phyloP scores from a whole-genome alignment of 2,888 invertebrate species.

The Scrobipalpa costella region DNA sequence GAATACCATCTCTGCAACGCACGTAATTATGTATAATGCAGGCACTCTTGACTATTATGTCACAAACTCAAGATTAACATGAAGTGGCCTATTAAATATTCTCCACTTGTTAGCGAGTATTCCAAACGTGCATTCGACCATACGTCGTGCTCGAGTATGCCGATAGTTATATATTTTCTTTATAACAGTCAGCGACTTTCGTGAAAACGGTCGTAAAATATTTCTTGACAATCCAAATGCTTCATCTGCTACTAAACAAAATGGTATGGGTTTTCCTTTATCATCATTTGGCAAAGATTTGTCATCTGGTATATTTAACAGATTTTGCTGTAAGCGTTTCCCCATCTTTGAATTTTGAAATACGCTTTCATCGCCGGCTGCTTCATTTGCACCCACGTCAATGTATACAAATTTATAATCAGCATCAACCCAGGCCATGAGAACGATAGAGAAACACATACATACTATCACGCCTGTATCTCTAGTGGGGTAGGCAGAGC shows the following conservation, averaged over 20 bases:
- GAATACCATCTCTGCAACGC: constrained; percentile 22
- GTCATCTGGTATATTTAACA: constrained; percentile 22
- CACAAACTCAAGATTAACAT: no score
- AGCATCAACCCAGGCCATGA: constrained; percentile 37
- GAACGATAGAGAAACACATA: no score
- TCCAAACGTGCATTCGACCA: no score
- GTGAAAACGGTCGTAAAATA: constrained; percentile 30
- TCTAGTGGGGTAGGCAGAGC: no score
- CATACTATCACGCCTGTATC: no score
- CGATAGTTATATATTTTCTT: constrained; percentile 33
- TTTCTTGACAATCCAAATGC: constrained; percentile 28
- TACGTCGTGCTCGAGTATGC: constrained; percentile 30
- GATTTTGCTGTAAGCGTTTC: constrained; percentile 31
- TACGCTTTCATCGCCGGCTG: constrained; percentile 38
- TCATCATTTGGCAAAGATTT: constrained; percentile 26
- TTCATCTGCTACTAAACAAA: constrained; percentile 28
- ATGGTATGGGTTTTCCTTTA: constrained; percentile 26
- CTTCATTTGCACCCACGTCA: constrained; percentile 42
- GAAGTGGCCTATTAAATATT: no score
- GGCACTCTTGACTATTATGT: no score
- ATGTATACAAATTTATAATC: constrained; percentile 37
- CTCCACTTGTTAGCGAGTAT: no score
- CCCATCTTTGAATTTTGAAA: constrained; percentile 42
- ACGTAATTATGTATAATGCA: constrained; percentile 25
- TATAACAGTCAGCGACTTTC: constrained; percentile 16